These are phyloP conservation scores for Tipula unca DNA, from an alignment of 2,888 invertebrate genomes.

Conservation along the genomic window DNA sequence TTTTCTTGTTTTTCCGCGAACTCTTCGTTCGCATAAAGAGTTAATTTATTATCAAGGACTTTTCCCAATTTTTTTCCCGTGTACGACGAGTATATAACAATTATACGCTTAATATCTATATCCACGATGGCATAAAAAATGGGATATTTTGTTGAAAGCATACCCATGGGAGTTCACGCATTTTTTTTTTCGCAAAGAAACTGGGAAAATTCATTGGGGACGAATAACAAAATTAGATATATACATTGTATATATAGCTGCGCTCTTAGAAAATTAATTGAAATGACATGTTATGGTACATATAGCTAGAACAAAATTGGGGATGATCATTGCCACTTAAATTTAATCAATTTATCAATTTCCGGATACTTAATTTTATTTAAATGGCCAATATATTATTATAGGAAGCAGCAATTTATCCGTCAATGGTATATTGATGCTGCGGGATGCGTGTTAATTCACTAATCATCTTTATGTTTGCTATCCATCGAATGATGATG, in stretches of 20 bases:
- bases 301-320: not conserved
- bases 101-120: not conserved
- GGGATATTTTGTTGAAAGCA: constrained; percentile 8
- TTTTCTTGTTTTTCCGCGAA: not conserved
- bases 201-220: not conserved
- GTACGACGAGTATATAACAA: not conserved
- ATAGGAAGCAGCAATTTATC: not conserved
- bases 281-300: constrained; percentile 8
- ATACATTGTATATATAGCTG: not conserved
- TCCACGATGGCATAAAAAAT: not conserved
- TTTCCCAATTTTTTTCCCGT: not conserved
- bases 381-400: not conserved
- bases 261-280: constrained; percentile 1
- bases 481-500: too few relatives aligned
- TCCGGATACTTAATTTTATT: not conserved
- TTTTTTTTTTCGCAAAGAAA: not conserved
- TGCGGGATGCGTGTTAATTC: too few relatives aligned
- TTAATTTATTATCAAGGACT: not conserved
- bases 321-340: constrained; percentile 2
- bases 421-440: not conserved
- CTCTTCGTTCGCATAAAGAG: not conserved
- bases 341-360: constrained; percentile 14
- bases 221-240: not conserved
- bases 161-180: not conserved
- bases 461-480: too few relatives aligned